A percentile compares a stretch with the other conserved stretches of the same genome.
These are phyloP conservation scores for Phylloscopus trochiloides DNA, from an alignment of 2,113 vertebrate genomes.

Conservation along the genomic window DNA sequence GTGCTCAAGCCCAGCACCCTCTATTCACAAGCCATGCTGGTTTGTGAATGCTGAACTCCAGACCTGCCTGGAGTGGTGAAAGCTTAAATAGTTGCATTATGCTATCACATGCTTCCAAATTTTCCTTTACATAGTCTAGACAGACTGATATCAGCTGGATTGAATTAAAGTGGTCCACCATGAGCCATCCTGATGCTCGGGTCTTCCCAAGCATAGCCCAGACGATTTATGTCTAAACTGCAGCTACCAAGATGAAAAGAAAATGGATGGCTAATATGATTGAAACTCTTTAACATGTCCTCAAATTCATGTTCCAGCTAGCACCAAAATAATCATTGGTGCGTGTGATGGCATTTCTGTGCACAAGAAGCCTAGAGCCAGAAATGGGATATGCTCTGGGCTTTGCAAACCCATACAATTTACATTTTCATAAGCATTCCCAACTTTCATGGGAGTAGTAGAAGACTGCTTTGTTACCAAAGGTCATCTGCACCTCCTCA, in stretches of 20 bases:
- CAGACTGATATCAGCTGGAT: neutral
- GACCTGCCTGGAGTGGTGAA: neutral
- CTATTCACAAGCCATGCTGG: neutral
- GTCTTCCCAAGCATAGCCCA: neutral
- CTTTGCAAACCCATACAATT: neutral
- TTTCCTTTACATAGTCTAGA: neutral
- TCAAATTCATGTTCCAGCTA: neutral
- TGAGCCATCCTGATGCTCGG: neutral
- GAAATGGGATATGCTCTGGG: neutral
- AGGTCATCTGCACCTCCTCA: neutral
- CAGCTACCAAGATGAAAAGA: neutral
- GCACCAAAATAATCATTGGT: neutral
- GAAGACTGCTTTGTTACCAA: neutral
- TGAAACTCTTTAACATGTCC: neutral
- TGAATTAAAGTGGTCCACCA: neutral
- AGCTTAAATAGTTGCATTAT: neutral
- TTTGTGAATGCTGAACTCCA: neutral
- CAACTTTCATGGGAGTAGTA: neutral
- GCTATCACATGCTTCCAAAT: neutral
- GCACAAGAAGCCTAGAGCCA: neutral
- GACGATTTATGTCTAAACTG: neutral
- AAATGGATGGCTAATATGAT: neutral
- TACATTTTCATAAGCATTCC: neutral
- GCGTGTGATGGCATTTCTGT: neutral
- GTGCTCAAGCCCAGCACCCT: neutral